Evolutionary conservation across 2,797 vertebrate genomes (phyloP), one percentile per base, ranked within the genome.

Genomic region (Fistularia tabacaria): DNA sequence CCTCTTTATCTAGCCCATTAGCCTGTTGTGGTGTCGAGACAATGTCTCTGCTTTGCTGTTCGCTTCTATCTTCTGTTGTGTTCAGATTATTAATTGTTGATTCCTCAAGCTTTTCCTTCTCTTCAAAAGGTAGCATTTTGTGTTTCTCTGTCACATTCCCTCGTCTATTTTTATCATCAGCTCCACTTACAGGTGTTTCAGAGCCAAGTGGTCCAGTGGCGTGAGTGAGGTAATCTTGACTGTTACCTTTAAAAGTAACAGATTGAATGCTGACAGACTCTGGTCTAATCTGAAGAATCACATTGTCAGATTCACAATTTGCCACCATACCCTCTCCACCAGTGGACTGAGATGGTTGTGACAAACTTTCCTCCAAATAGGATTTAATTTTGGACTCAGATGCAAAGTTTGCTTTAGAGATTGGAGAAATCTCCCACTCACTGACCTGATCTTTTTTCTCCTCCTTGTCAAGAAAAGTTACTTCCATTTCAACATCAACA

Each of bases 1-100:
- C 52, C 48, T 77, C 64, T 73, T 79, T 73, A 71, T 84, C 62
- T 53, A 70, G 37, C 40, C 43, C 69, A 69, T 73, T 66, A 72
- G 25, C 54, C 49, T 62, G 53, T 49, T 59, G 78, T 50, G 48
- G 42, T 49, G 49, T 37, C 57, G 64, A 52, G 49, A 46, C 59
- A 12, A 51, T 61, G 51, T 69, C 64, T 81, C 52, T 71, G 59
- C 50, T 59, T 57, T 61, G 62, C 38, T 55, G 36, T n/a, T 40
- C 45, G n/a, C 43, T 14, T 42, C 49, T 57, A 9, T 64, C 61
- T 56, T 52, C 69, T 53, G 67, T 77, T 85, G 80, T 74, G 58
- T 68, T 55, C 54, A 59, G 71, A 64, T 80, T 71, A 53, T 61
- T 47, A 38, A 51, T 38, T 53, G 11, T 57, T 62, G 57, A 58